Base-by-base conservation (phyloP, 1,140 invertebrate genomes). In the Coboldia fuscipes region DNA sequence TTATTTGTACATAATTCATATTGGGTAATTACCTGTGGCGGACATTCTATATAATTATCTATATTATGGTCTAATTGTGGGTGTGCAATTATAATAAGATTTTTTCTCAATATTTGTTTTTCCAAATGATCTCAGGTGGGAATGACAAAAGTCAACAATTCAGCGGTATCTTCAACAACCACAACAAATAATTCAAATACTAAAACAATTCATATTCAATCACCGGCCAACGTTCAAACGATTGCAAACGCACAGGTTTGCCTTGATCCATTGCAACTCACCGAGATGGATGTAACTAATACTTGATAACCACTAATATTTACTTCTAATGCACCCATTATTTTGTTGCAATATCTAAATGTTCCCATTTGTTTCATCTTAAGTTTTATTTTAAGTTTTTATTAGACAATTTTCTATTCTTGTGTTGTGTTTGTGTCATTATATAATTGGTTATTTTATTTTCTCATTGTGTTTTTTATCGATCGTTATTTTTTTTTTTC, bases 241-340 rank as follows among this genome's bases (percentile, higher is more conserved):
- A 58, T 63, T 33, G 54, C 61, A 39, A 63, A 68, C 49, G 67
- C 69, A 47, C 70, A 73, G 60, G 75, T 81, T 63, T 75, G 75
- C 67, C 66, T 72, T 49, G 70, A 72, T 49, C 66, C 68, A 47
- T 64, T 68, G 58, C 62, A 61, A 39, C 62, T 65, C 46, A 61
- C 62, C 45, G 70, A 72, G 48, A 69, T 72, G 44, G 70, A 72
- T 63, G 70, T 72, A 68, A 57, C 64, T 61, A 60, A 51, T 50
- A 47, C 48, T 43, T 41, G 37, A 30, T 37, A 36, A 4, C 17
- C 21, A 34, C 34, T 28, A 41, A 40, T 17, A 39, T 39, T 34
- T 37, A 39, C 36, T 37, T 35, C n/a, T n/a, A n/a, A n/a, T n/a
- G n/a, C n/a, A n/a, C n/a, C n/a, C n/a, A n/a, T n/a, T n/a, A n/a